Evolutionary conservation across 1,140 invertebrate species (phyloP).

Genomic region (Mycetomoellerius zeteki): DNA sequence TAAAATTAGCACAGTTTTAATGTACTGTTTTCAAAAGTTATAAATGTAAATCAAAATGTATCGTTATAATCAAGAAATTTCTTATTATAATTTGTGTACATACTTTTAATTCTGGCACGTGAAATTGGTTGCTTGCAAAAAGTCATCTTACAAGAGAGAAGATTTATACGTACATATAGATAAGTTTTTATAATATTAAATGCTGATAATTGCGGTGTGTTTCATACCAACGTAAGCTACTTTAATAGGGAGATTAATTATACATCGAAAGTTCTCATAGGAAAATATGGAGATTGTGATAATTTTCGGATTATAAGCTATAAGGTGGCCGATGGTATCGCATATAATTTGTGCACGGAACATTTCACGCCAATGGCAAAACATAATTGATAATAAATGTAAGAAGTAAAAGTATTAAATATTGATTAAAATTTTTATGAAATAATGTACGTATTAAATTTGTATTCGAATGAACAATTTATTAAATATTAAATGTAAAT

Average conservation of each 20-base stretch:
- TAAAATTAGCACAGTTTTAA: constrained; percentile 1
- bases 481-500: constrained; percentile 3
- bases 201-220: background rate
- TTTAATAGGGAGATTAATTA: constrained; percentile 18
- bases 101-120: background rate
- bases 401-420: background rate
- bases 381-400: background rate
- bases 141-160: background rate
- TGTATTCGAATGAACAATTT: background rate
- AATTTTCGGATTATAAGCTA: constrained; percentile 3
- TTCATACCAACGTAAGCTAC: background rate
- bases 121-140: background rate
- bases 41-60: background rate
- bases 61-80: background rate
- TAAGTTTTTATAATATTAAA: background rate
- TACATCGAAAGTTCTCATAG: constrained; percentile 1
- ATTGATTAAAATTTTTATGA: background rate
- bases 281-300: background rate
- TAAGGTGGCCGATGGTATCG: background rate
- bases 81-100: constrained; percentile 1
- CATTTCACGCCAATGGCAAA: background rate
- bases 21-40: background rate
- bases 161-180: background rate
- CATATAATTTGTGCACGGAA: background rate
- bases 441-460: background rate